Evolutionary conservation across 2,113 vertebrate genomes (phyloP).

Genomic region (Leucopsar rothschildi): DNA sequence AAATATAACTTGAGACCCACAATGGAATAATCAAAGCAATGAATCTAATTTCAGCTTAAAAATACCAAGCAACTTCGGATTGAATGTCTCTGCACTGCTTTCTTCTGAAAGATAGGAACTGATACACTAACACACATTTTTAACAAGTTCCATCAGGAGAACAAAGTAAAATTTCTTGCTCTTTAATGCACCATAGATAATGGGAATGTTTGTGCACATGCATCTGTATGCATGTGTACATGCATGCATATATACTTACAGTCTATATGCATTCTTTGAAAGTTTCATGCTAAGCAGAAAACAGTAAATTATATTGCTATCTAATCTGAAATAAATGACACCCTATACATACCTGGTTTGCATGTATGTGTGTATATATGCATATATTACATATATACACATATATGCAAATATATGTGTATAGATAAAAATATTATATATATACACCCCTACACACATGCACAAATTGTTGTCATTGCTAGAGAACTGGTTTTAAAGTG

Average conservation of each 20-base stretch:
- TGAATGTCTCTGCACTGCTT: not conserved
- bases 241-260: not conserved
- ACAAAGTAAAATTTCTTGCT: not conserved
- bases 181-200: not conserved
- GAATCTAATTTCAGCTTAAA: conserved; percentile 93
- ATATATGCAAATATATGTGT: not conserved
- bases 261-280: not conserved
- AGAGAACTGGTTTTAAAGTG: not conserved
- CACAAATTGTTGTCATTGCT: not conserved
- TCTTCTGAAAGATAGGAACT: not conserved
- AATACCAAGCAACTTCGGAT: conserved; percentile 78
- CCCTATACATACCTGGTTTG: not conserved
- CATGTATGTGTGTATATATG: too few relatives aligned
- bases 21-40: conserved; percentile 90
- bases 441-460: not conserved
- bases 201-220: not conserved
- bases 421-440: not conserved
- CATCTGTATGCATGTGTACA: not conserved
- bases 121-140: not conserved
- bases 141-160: not conserved
- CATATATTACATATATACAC: not conserved
- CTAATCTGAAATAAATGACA: not conserved
- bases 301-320: not conserved
- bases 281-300: not conserved
- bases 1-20: conserved; percentile 85